Conservation (phyloP, 2,888 invertebrate genomes). For the Pecten maximus region DNA sequence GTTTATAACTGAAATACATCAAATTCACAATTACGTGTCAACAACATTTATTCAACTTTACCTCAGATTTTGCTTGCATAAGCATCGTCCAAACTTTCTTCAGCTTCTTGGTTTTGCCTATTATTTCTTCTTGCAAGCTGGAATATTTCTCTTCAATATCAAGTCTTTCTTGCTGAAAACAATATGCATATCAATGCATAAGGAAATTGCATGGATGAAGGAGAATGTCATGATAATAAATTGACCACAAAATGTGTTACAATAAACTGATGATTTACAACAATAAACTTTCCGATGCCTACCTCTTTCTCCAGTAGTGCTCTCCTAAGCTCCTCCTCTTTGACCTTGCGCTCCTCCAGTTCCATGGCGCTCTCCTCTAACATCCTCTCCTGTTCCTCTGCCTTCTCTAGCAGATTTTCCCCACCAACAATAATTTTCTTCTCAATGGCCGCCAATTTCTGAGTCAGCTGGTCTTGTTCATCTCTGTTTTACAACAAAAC, state of each 20-base stretch:
- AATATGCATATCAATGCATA: background rate
- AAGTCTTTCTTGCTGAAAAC: slow-evolving; percentile 90
- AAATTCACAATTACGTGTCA: no score
- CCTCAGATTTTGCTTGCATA: slow-evolving; percentile 86
- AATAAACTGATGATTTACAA: background rate
- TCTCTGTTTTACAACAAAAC: slow-evolving; percentile 70
- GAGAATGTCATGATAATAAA: background rate
- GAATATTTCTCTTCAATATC: slow-evolving; percentile 98
- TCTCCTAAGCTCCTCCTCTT: slow-evolving; percentile 91
- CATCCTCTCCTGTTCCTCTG: slow-evolving; percentile 94
- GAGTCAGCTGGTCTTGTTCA: slow-evolving; percentile 92
- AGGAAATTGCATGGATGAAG: background rate
- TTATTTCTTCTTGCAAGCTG: slow-evolving; percentile 95
- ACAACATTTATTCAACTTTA: no score
- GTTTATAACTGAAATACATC: no score
- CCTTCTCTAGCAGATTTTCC: slow-evolving; percentile 98
- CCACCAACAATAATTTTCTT: slow-evolving; percentile 98
- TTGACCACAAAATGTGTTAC: background rate
- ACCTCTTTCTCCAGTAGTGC: slow-evolving; percentile 94
- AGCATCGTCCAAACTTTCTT: slow-evolving; percentile 94
- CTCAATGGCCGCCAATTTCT: slow-evolving; percentile 93
- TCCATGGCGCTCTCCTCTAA: slow-evolving; percentile 91
- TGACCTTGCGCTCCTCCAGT: slow-evolving; percentile 86
- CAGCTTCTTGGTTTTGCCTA: slow-evolving; percentile 95
- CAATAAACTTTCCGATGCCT: slow-evolving; percentile 8